These are phyloP conservation scores for Diploscapter pachys DNA, from an alignment of 1,140 invertebrate species.

Conservation along the genomic window DNA sequence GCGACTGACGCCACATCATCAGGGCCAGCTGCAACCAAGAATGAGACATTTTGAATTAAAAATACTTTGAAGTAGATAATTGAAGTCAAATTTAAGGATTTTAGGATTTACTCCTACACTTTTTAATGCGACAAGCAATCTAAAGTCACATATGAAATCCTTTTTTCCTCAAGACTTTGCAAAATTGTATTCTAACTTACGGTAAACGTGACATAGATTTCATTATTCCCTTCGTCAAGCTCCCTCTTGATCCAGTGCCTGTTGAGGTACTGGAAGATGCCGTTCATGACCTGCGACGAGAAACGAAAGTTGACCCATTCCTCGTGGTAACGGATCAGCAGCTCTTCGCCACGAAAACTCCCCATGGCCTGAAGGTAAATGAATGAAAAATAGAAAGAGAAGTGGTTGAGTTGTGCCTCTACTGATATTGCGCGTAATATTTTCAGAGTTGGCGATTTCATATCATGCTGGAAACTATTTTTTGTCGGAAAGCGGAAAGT, in stretches of 20 bases:
- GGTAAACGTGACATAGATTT: constrained; percentile 93
- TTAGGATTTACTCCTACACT: too few relatives aligned
- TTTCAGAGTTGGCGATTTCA: constrained; percentile 72
- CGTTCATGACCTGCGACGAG: constrained; percentile 93
- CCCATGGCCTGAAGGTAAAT: not conserved
- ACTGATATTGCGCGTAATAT: constrained; percentile 54
- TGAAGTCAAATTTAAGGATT: too few relatives aligned
- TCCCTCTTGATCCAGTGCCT: constrained; percentile 96
- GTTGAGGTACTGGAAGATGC: constrained; percentile 93
- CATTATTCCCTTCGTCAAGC: constrained; percentile 91
- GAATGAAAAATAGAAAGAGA: not conserved
- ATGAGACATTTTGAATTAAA: too few relatives aligned
- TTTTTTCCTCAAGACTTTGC: too few relatives aligned
- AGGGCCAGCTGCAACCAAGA: constrained; percentile 71
- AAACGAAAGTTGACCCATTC: constrained; percentile 99
- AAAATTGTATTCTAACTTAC: constrained; percentile 49
- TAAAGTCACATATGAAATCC: too few relatives aligned
- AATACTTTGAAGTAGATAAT: too few relatives aligned
- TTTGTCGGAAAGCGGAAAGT: too few relatives aligned
- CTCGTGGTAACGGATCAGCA: constrained; percentile 85
- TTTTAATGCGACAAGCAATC: too few relatives aligned
- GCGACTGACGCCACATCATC: constrained; percentile 90
- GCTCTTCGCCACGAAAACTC: constrained; percentile 71
- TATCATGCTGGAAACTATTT: too few relatives aligned
- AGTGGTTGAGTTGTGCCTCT: not conserved